Conservation (phyloP, 2,113 vertebrate species). For the Castor canadensis region DNA sequence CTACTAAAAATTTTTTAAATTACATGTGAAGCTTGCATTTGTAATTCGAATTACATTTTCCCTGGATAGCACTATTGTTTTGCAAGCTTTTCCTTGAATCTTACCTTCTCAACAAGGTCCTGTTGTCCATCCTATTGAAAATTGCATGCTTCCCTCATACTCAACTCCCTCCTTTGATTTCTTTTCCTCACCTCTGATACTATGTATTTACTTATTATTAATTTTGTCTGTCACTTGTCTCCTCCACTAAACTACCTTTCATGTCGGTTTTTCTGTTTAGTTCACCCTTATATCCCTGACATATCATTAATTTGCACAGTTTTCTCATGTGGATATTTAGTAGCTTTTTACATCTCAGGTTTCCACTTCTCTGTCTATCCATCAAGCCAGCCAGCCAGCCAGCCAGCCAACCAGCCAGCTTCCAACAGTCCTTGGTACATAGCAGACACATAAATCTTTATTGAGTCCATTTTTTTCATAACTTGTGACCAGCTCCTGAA, state of each 20-base stretch:
- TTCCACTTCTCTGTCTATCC: background rate
- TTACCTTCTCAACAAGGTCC: background rate
- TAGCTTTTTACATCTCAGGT: background rate
- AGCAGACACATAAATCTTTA: background rate
- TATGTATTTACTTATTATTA: background rate
- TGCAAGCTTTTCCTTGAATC: conserved; percentile 24
- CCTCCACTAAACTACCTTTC: background rate
- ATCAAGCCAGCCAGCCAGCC: background rate
- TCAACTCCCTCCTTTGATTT: background rate
- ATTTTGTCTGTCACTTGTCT: background rate
- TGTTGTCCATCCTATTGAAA: background rate
- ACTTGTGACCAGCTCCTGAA: conserved; percentile 8
- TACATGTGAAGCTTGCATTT: background rate
- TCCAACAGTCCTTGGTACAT: background rate
- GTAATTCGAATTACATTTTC: background rate
- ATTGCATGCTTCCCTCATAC: background rate
- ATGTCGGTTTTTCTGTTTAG: background rate
- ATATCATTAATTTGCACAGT: background rate
- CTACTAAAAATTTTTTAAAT: conserved; percentile 1
- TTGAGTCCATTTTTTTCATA: background rate
- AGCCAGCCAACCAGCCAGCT: background rate
- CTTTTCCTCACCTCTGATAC: background rate
- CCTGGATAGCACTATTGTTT: background rate
- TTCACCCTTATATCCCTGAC: background rate
- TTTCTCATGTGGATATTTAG: background rate